Conservation (phyloP, 2,888 invertebrate genomes). For the Xanthorhoe designata region DNA sequence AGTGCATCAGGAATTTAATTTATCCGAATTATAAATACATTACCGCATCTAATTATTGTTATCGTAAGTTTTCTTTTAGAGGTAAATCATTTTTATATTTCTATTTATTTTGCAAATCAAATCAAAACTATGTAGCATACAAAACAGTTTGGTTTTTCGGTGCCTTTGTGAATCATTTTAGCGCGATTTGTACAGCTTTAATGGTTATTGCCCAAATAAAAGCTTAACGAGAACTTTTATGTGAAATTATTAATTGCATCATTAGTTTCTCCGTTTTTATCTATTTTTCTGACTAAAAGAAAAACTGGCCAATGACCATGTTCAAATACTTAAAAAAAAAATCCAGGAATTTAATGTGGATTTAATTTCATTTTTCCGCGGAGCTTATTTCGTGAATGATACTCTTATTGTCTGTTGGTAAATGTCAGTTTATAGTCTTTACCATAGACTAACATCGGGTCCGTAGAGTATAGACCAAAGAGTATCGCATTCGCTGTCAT, state of each 20-base stretch:
- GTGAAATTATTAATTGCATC: constrained; percentile 25
- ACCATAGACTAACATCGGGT: constrained; percentile 1
- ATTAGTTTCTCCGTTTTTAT: background rate
- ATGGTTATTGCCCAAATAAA: constrained; percentile 44
- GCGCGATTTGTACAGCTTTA: constrained; percentile 41
- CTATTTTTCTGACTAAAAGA: background rate
- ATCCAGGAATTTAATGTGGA: no score
- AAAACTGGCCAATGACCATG: no score
- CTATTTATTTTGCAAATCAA: background rate
- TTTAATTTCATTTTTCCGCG: no score
- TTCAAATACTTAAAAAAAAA: no score
- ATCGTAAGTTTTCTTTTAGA: no score
- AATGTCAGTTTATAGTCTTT: no score
- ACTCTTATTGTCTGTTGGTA: no score
- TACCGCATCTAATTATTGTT: no score
- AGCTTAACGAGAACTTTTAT: constrained; percentile 40
- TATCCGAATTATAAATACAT: no score
- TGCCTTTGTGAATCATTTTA: constrained; percentile 46
- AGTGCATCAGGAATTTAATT: no score
- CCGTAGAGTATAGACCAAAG: constrained; percentile 30
- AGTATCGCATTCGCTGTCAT: constrained; percentile 56
- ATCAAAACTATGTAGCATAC: constrained; percentile 35
- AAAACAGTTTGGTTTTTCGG: constrained; percentile 49
- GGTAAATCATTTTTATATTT: background rate
- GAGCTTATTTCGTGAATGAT: no score